Evolutionary conservation across 2,888 invertebrate genomes (phyloP), one percentile per base, ranked within the genome.

Genomic region (Globia sparganii): DNA sequence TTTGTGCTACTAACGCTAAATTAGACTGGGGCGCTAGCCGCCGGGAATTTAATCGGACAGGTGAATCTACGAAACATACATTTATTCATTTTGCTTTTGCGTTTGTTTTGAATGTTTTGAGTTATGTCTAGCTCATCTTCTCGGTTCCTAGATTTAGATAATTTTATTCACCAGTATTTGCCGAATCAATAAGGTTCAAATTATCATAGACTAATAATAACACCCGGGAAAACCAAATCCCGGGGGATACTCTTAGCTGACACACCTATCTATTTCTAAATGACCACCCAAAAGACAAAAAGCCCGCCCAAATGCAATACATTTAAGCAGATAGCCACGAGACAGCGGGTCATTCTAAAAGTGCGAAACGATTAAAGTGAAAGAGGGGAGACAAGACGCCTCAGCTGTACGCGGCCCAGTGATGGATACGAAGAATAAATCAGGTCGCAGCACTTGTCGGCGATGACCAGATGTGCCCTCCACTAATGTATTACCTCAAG

Each of bases 381-480:
- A 87, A 89, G 85, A 85, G 90, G 91, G 93, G 93, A 92, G 94
- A 94, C 93, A 93, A 93, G 92, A 92, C 91, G 92, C 92, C 94
- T 94, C 94, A 93, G 94, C 92, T 93, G 93, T 92, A 92, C 90
- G 88, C 90, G 88, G 89, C 90, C 85, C 89, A 90, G 94, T 96
- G 96, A 96, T 95, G 94, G 95, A 96, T 96, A 90, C 92, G 87
- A 91, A 89, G 93, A 93, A 96, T 96, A 96, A 96, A 96, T 96
- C 96, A 94, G 93, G 89, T 92, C 93, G 91, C 93, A 91, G 91
- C 91, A 92, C 93, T 94, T 92, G 92, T 87, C 91, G 91, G 90
- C 90, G 91, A 91, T 93, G 93, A 92, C 94, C 94, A 94, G 93
- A 91, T 93, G 94, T 91, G 94, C 90, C 92, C 91, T 89, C 83